These are phyloP conservation scores for Cherax quadricarinatus DNA, from an alignment of 1,140 invertebrate genomes.

Conservation along the genomic window DNA sequence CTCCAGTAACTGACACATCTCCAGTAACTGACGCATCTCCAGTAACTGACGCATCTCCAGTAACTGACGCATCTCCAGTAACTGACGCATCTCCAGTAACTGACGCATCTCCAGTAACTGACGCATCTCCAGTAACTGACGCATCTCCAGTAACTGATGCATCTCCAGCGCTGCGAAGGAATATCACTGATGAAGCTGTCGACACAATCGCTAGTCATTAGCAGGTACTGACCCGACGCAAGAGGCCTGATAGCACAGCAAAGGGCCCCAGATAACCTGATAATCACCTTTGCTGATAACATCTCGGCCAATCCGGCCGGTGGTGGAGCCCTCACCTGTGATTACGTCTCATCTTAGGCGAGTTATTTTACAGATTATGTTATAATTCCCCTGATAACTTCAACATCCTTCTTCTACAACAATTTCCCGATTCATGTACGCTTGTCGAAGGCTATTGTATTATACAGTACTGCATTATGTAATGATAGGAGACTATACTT, in stretches of 20 bases:
- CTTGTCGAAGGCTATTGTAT: not conserved
- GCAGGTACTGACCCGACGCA: not conserved
- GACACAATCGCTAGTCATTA: not conserved
- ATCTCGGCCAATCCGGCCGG: not conserved
- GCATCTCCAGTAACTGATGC: no score
- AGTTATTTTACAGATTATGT: slow-evolving; percentile 17
- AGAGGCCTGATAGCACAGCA: not conserved
- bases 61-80: no score
- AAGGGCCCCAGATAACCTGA: slow-evolving; percentile 1
- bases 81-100: no score
- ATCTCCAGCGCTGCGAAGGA: not conserved
- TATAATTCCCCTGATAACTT: slow-evolving; percentile 3
- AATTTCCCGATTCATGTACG: not conserved
- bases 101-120: no score
- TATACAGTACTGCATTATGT: not conserved
- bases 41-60: no score
- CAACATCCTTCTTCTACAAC: not conserved
- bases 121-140: no score
- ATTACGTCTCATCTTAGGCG: not conserved
- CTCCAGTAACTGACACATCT: no score
- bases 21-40: not conserved
- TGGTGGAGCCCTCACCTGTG: not conserved
- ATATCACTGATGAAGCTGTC: not conserved
- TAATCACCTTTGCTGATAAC: not conserved
- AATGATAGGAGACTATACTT: not conserved